A percentile compares a stretch with the other conserved stretches of the same genome.
Conservation (phyloP, 2,113 vertebrate genomes). For the Misgurnus mizolepis region DNA sequence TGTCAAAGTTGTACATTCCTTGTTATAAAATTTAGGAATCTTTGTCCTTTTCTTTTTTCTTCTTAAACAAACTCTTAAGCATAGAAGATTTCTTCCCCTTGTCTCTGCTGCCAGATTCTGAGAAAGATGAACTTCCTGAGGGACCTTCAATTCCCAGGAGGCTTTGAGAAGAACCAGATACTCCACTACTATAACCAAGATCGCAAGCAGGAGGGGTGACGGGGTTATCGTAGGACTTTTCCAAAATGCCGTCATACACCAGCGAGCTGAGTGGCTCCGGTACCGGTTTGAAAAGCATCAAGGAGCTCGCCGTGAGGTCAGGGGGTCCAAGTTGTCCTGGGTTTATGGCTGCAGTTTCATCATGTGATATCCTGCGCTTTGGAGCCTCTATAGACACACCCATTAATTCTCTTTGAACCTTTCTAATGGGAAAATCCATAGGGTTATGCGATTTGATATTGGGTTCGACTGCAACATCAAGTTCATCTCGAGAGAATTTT, state of each 20-base stretch:
- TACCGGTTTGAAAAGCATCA: slow-evolving; percentile 73
- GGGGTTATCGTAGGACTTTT: slow-evolving; percentile 83
- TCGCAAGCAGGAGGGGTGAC: slow-evolving; percentile 68
- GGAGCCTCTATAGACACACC: slow-evolving; percentile 57
- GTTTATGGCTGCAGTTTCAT: slow-evolving; percentile 56
- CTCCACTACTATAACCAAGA: slow-evolving; percentile 20
- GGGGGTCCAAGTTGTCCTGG: slow-evolving; percentile 58
- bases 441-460: slow-evolving; percentile 46
- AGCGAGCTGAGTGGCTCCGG: slow-evolving; percentile 84
- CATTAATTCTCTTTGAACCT: slow-evolving; percentile 55
- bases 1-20: too few species aligned
- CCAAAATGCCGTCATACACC: slow-evolving; percentile 93
- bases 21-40: not conserved
- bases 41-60: slow-evolving; percentile 74
- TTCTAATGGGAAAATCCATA: slow-evolving; percentile 57
- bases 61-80: slow-evolving; percentile 95
- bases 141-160: slow-evolving; percentile 45
- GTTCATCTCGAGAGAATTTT: slow-evolving; percentile 66
- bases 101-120: slow-evolving; percentile 78
- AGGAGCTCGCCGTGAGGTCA: slow-evolving; percentile 70
- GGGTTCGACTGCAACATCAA: slow-evolving; percentile 62
- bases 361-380: slow-evolving; percentile 51
- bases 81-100: slow-evolving; percentile 89
- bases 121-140: slow-evolving; percentile 61
- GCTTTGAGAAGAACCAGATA: slow-evolving; percentile 53